Base-by-base conservation (phyloP, 1,140 invertebrate species). In the Atta texana region DNA sequence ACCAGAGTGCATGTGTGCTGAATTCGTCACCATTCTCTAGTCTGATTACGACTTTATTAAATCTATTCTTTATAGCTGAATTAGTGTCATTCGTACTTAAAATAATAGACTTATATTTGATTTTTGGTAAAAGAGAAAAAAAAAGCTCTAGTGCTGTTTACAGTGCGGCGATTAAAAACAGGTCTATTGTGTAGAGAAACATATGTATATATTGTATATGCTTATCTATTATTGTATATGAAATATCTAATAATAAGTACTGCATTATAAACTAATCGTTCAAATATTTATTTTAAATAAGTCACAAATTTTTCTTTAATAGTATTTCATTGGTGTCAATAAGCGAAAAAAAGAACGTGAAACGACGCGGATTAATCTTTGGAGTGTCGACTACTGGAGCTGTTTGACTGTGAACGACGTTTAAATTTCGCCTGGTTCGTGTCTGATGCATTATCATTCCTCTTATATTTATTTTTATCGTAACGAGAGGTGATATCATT, bases 331-430 rank as follows among this genome's bases (percentile, higher is more conserved):
- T 69, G 66, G 66, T 69, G 39, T 51, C 39, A 49, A 66, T 49
- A 31, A 77, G 21, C 8, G 3, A 44, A 78, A 78, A 8, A 12
- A 53, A 78, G 7, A 63, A 78, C 3, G 14, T 51, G 21, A 68
- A 75, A 53, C 12, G 1, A 61, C 5, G 39, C 16, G 21, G 28
- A 53, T 91, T 92, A 94, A 51, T 93, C 81, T 92, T 92, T 94
- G 68, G 93, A 94, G 72, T 92, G 92, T 66, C 90, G 92, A 71
- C 93, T 94, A 84, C 92, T 93, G 8, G 89, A 92, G 39, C 92
- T 94, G 34, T 88, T 92, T 76, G 92, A 93, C 31, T 93, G 92
- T 34, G 94, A 94, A 63, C 91, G 91, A 34, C 94, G 92, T 87
- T 94, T 94, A 59, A 94, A 94, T 90, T 93, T 94, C 14, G 91